Base-by-base conservation (phyloP, 2,888 invertebrate species). In the Dioctria linearis region DNA sequence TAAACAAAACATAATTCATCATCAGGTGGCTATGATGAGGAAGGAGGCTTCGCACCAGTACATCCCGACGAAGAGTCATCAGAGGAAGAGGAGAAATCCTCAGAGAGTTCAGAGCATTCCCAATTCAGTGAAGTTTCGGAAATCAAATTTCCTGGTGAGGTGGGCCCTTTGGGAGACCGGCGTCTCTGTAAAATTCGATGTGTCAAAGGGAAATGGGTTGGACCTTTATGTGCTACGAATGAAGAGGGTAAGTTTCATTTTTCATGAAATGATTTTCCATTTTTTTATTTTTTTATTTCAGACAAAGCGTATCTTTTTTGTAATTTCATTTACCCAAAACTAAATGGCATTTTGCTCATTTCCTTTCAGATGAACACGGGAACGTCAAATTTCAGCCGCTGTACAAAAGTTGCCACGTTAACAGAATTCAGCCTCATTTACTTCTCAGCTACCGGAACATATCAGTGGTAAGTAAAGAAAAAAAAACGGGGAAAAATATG, bases 131-230 rank as follows among this genome's bases (percentile, higher is more conserved):
- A 89, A 84, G 89, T 89, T 49, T 88, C 88, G 8, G 89, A 89
- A 84, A 88, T 89, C 81, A 89, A 89, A 82, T 95, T 95, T 88
- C 93, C 94, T n/a, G 95, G 94, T 25, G 91, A 94, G 83, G 93
- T 95, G 83, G 94, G 94, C 9, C 94, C 94, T 3, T 88, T 94
- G 81, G 93, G 93, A 83, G 94, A 94, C 86, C 90, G 92, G 80
- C 90, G 94, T 42, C 91, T 94, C 79, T 95, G 95, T 88, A 95
- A 95, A 88, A 94, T 95, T 83, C 95, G 95, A 87, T 95, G 95
- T 86, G 93, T 95, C 82, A 94, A 94, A 86, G 95, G 95, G 66
- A 93, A 94, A 87, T 95, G 95, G 95, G 94, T 95, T 61, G 95
- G 95, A 3, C 95, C 95, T 1, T 90, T 95, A 37, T 95, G 95